A percentile compares a stretch with the other conserved stretches of the same genome.
Conservation (phyloP, 2,888 invertebrate genomes). For the Conistra vaccinii region DNA sequence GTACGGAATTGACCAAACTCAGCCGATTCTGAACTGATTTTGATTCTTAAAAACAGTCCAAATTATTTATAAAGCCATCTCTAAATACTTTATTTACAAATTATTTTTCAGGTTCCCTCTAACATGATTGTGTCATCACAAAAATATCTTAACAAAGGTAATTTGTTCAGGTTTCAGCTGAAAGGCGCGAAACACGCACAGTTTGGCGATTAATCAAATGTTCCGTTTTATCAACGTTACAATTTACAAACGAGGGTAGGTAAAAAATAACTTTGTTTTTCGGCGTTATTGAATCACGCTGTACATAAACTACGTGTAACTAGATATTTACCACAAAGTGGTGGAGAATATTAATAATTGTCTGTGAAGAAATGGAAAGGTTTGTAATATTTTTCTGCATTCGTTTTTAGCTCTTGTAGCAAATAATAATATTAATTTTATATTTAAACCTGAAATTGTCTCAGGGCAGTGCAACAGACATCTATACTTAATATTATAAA, state of each 20-base stretch:
- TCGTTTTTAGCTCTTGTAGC: background rate
- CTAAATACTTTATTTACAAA: background rate
- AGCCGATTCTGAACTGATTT: background rate
- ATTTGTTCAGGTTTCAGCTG: slow-evolving; percentile 50
- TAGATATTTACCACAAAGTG: background rate
- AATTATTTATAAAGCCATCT: background rate
- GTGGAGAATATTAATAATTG: no score
- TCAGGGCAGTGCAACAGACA: no score
- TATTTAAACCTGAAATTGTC: background rate
- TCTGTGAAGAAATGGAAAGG: no score
- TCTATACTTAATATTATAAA: no score
- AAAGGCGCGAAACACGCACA: slow-evolving; percentile 45
- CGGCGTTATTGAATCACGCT: slow-evolving; percentile 52
- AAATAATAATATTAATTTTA: background rate
- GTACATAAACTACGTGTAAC: background rate
- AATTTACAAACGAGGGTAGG: slow-evolving; percentile 63
- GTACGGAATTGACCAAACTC: background rate
- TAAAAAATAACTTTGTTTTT: slow-evolving; percentile 60
- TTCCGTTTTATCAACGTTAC: slow-evolving; percentile 61
- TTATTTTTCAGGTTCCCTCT: slow-evolving; percentile 7
- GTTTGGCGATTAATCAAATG: slow-evolving; percentile 67
- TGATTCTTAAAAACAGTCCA: no score
- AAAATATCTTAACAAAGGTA: slow-evolving; percentile 53
- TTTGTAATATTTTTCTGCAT: background rate
- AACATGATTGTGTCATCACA: slow-evolving; percentile 50